Base-by-base conservation (phyloP, 1,140 invertebrate species). In the Neuroterus valhalla region DNA sequence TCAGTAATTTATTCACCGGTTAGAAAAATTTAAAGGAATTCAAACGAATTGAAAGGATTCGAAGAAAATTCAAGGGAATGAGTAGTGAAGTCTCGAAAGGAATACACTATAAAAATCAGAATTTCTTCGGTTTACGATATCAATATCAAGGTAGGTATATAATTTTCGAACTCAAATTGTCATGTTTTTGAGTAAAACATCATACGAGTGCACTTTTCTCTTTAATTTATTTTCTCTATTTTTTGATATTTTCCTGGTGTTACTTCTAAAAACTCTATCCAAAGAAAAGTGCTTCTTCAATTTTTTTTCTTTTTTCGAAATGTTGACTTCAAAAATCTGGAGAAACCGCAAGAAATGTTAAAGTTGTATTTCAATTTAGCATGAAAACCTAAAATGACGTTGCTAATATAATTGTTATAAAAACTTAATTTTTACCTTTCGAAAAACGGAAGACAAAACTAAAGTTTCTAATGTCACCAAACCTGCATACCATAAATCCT, bases 51-150 rank as follows among this genome's bases (percentile, higher is more conserved):
- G 6, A 5, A 38, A 1, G 31, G 31, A 38, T 38, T 38, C 8
- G 10, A 38, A 31, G 31, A 5, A 31, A 3, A 31, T 31, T 31
- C 31, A 3, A 31, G n/a, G n/a, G n/a, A n/a, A 31, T 31, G 8
- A 31, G 8, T 31, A 68, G 71, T 73, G 12, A 73, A 68, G 17
- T 73, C 45, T 71, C 10, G 42, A 26, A 71, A 66, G 31, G 8
- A 23, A 17, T 26, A 15, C 21, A 71, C 55, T 44, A 43, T 17
- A 62, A 12, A 17, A 43, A 71, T 1, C 8, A 31, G 31, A 38
- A 2, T 26, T 26, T 26, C 2, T 26, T n/a, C n/a, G n/a, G n/a
- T n/a, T n/a, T 26, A 26, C 2, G 26, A 8, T n/a, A 55, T 19
- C 52, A 19, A 5, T 55, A 1, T 55, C 8, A n/a, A n/a, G 2